Conservation (phyloP, 2,888 invertebrate genomes). For the Dione vanillae region DNA sequence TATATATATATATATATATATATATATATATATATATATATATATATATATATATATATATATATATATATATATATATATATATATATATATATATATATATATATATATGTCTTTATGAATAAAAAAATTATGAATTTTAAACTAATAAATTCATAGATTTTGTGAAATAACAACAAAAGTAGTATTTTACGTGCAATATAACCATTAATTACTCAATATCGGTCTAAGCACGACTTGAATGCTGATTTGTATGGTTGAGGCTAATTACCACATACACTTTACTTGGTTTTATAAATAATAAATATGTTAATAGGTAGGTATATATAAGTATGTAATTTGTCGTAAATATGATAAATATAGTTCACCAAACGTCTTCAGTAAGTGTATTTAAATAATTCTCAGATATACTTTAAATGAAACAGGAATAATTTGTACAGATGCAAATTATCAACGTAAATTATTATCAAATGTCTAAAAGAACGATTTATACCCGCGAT, state of each 20-base stretch:
- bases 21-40: no score
- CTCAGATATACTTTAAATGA: slow-evolving; percentile 56
- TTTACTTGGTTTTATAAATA: slow-evolving; percentile 25
- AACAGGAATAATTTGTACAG: slow-evolving; percentile 58
- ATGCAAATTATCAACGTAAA: slow-evolving; percentile 72
- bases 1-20: no score
- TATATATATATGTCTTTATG: no score
- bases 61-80: no score
- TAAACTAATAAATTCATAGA: background rate
- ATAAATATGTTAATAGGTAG: slow-evolving; percentile 16
- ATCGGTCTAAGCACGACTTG: slow-evolving; percentile 54
- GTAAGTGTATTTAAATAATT: slow-evolving; percentile 36
- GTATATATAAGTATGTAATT: background rate
- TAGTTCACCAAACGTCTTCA: slow-evolving; percentile 9
- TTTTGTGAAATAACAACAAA: slow-evolving; percentile 62
- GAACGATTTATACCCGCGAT: slow-evolving; percentile 75
- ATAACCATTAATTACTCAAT: slow-evolving; percentile 67
- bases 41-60: no score
- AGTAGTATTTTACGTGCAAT: slow-evolving; percentile 61
- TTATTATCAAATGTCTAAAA: slow-evolving; percentile 76
- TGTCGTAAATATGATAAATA: background rate
- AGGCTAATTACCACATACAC: slow-evolving; percentile 40
- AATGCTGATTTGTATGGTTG: slow-evolving; percentile 46
- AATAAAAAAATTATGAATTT: background rate
- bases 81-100: no score